phyloP scores from a whole-genome alignment of 2,797 vertebrate species.

The Sebastes vulpes region DNA sequence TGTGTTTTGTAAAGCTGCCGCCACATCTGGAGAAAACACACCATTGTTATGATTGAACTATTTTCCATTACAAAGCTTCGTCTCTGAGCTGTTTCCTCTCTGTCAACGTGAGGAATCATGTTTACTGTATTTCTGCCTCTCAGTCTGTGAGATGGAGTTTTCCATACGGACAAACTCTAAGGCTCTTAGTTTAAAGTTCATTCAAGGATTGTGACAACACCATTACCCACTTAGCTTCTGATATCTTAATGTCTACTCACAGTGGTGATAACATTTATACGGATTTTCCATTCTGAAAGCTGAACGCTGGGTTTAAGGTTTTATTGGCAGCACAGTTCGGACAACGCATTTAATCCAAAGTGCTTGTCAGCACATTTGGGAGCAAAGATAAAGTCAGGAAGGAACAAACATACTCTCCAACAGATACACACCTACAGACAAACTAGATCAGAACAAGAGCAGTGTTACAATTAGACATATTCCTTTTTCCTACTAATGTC shows the following conservation, averaged over 20 bases:
- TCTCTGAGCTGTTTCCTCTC: conserved; percentile 25
- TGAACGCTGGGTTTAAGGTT: not conserved
- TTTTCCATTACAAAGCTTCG: conserved; percentile 44
- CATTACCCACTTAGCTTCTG: conserved; percentile 18
- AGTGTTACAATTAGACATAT: not conserved
- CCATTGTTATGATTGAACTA: conserved; percentile 40
- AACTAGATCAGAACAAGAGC: not conserved
- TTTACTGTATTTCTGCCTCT: not conserved
- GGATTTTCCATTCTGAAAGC: not conserved
- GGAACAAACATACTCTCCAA: not conserved
- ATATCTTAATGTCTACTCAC: not conserved
- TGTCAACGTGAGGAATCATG: conserved; percentile 36
- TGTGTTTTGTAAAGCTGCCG: conserved; percentile 12
- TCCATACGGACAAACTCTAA: not conserved
- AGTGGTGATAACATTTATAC: not conserved
- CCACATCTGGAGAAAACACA: conserved; percentile 49
- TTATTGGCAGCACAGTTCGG: conserved; percentile 12
- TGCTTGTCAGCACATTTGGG: not conserved
- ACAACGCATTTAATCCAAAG: not conserved
- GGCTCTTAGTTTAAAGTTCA: conserved; percentile 1
- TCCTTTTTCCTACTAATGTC: not conserved
- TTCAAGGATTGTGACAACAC: not conserved
- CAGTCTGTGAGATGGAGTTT: conserved; percentile 1
- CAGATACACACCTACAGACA: not conserved
- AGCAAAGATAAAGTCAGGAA: not conserved